Percentiles rank a stretch among this genome's conserved stretches.
Conservation (phyloP, 2,797 vertebrate genomes). For the Pseudotriccus pelzelni region DNA sequence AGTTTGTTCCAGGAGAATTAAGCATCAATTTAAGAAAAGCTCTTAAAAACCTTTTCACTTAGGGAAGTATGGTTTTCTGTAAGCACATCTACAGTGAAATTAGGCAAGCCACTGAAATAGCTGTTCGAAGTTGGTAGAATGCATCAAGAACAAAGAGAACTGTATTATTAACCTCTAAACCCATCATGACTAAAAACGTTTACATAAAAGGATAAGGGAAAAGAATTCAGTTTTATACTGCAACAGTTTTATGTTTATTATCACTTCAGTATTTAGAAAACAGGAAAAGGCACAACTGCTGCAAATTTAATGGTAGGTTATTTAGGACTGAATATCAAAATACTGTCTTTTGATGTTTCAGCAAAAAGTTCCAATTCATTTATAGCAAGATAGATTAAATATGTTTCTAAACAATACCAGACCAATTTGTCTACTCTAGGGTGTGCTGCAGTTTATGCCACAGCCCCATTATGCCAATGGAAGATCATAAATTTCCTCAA, state of each 20-base stretch:
- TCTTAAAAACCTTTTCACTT: neutral
- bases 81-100: neutral
- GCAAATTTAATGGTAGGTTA: neutral
- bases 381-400: slow-evolving; percentile 24
- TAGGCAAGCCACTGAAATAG: neutral
- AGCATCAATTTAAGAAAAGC: neutral
- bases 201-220: neutral
- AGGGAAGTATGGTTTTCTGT: neutral
- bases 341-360: neutral
- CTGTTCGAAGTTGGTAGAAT: neutral
- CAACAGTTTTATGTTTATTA: neutral
- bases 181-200: neutral
- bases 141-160: neutral
- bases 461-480: neutral
- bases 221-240: neutral
- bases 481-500: slow-evolving; percentile 32
- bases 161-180: neutral
- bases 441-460: neutral
- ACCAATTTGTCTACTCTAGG: slow-evolving; percentile 56
- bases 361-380: neutral
- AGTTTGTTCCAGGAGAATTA: neutral
- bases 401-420: slow-evolving; percentile 37
- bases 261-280: neutral
- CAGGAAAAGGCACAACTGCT: neutral
- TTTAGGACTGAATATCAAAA: neutral